Base-by-base conservation (phyloP, 2,888 invertebrate genomes). In the Blastobasis lacticolella region DNA sequence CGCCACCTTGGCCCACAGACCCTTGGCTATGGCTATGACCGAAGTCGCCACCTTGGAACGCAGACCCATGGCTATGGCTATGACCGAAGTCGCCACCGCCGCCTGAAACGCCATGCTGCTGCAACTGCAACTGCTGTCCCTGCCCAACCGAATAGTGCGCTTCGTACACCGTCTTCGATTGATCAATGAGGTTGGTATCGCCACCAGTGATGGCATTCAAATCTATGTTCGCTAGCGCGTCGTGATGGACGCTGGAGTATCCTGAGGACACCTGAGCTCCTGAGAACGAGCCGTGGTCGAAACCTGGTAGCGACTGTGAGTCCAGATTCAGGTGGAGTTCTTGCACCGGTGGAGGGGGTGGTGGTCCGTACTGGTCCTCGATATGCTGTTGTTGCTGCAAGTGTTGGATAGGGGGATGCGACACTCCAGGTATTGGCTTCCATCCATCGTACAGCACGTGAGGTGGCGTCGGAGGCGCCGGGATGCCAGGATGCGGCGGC, bases 361-460 rank as follows among this genome's bases (percentile, higher is more conserved):
- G 82, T 0, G 78, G 76, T 4, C 84, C 81, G 50, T 85, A 75
- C 51, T 86, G 74, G 56, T 83, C 75, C 10, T 67, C 69, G 9
- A 73, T 57, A 23, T 66, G 50, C 0, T 68, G 78, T 61, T 60
- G 64, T 45, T 59, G 53, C 55, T 63, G 64, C 49, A 66, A 60
- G 5, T 72, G 71, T 6, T 75, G 73, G 5, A 65, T 54, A 71
- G 61, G 79, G 0, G 93, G 90, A 40, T 75, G 67, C 0, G 88
- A 84, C 0, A 85, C 62, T 0, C 94, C 94, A 6, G 94, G 92
- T 54, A 95, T 95, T 23, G 95, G 95, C 69, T 93, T 94, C 95
- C 95, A 95, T 37, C 95, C 95, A 62, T 95, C 95, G 66, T 95
- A 95, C 49, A 93, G 87, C 40, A 94, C 91, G 69, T 92, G 90